A percentile compares a stretch with the other conserved stretches of the same genome.
Conservation (phyloP, 2,888 invertebrate genomes). For the Leptopilina syphax region DNA sequence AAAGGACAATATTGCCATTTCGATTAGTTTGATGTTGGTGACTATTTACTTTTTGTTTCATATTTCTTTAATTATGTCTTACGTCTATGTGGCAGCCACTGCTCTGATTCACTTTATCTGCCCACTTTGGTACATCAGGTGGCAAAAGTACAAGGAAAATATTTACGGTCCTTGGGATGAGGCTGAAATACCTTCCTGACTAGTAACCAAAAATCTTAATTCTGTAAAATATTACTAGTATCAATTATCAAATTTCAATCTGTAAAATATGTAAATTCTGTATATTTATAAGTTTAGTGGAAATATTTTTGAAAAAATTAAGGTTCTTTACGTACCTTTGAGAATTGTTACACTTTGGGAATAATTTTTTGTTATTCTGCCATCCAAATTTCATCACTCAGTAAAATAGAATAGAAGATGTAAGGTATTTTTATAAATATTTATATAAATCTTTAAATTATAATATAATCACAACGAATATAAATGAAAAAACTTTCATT, state of each 20-base stretch:
- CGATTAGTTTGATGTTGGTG: slow-evolving; percentile 78
- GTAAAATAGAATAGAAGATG: too few relatives aligned
- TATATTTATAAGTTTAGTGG: too few relatives aligned
- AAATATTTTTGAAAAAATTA: too few relatives aligned
- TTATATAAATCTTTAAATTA: too few relatives aligned
- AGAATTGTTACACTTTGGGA: too few relatives aligned
- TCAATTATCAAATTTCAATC: not conserved
- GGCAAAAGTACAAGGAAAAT: slow-evolving; percentile 91
- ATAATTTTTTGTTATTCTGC: too few relatives aligned
- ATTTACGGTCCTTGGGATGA: slow-evolving; percentile 99
- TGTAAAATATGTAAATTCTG: too few relatives aligned
- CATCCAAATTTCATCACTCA: too few relatives aligned
- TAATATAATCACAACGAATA: too few relatives aligned
- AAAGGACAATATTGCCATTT: slow-evolving; percentile 79
- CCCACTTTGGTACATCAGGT: slow-evolving; percentile 86
- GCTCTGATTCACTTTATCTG: slow-evolving; percentile 85
- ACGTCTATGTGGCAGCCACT: slow-evolving; percentile 81
- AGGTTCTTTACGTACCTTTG: too few relatives aligned
- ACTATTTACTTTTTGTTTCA: slow-evolving; percentile 78
- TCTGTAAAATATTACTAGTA: not conserved
- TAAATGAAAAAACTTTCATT: too few relatives aligned
- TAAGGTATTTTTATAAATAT: too few relatives aligned
- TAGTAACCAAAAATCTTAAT: not conserved
- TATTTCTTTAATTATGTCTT: slow-evolving; percentile 80
- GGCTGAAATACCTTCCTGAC: slow-evolving; percentile 80